Base-by-base conservation (phyloP, 2,888 invertebrate genomes). In the Dorcus parallelipipedus region DNA sequence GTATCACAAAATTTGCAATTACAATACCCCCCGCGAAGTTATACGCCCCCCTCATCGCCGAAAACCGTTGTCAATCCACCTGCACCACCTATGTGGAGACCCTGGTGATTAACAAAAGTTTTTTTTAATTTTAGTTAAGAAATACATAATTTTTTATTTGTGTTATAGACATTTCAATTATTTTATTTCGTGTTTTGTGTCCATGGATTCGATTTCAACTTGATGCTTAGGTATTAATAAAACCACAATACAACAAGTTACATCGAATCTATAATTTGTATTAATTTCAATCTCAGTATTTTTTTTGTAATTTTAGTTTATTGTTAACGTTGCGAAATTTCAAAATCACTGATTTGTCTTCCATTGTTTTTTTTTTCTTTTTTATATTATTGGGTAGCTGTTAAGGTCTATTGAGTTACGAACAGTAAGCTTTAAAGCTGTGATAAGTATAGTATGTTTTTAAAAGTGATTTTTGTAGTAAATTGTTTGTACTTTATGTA, bases 401-500 rank as follows among this genome's bases (percentile, higher is more conserved):
- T 41, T 41, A 41, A 10, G 14, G 17, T 57, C 49, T 54, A 60
- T 63, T 67, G 61, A 64, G 63, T 57, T 62, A 64, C 61, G 61
- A 61, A 62, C 60, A 56, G 61, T 59, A 73, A 74, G 74, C 74
- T 74, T 76, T 75, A 74, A 73, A 69, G 69, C 73, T 76, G 76
- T 76, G 76, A 76, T 76, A 74, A 66, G 67, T 33, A 9, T 51
- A 33, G 38, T 10, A 38, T 41, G n/a, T 20, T 43, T 43, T 61
- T 58, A 51, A 58, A 56, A 60, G 60, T 62, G 64, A 56, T 65
- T 63, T 63, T 62, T 65, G 63, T 64, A 67, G 69, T 67, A 69
- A 63, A 68, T 69, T 67, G 62, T 57, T 55, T 64, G 63, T 66
- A 66, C 65, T 50, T 61, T 67, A 62, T 66, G 67, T 67, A 69